A percentile compares a stretch with the other conserved stretches of the same genome.
Conservation (phyloP, 2,113 vertebrate species). For the Rhinolophus sinicus region DNA sequence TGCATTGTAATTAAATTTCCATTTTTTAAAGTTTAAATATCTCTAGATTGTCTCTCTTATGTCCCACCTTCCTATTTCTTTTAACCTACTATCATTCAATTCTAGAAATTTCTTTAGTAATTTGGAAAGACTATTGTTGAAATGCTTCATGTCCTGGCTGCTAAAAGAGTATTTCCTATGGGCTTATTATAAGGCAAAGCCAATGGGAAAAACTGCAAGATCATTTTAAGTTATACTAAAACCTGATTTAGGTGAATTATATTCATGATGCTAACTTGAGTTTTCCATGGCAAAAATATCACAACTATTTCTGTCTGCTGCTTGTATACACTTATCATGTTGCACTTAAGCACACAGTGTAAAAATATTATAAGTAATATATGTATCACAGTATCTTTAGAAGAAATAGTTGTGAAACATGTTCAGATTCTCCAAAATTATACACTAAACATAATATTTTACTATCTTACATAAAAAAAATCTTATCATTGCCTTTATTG, state of each 20-base stretch:
- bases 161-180: background rate
- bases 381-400: background rate
- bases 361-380: slow-evolving; percentile 34
- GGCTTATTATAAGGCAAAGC: background rate
- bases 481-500: background rate
- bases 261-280: background rate
- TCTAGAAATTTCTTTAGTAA: slow-evolving; percentile 6
- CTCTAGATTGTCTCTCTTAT: background rate
- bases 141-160: background rate
- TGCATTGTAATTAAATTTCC: background rate
- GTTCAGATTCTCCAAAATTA: slow-evolving; percentile 31
- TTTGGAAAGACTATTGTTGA: background rate
- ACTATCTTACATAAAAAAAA: background rate
- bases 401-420: background rate
- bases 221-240: slow-evolving; percentile 46
- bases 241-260: background rate
- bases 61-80: background rate
- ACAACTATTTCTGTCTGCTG: background rate
- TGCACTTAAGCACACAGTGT: background rate
- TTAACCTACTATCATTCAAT: background rate
- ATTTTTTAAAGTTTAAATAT: slow-evolving; percentile 21
- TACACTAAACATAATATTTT: background rate
- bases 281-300: slow-evolving; percentile 1
- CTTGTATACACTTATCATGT: background rate
- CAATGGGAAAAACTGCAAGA: background rate